Percentiles rank a stretch among this genome's conserved stretches.
These are phyloP conservation scores for Fistularia commersonii DNA, from an alignment of 2,797 vertebrate species.

Conservation along the genomic window DNA sequence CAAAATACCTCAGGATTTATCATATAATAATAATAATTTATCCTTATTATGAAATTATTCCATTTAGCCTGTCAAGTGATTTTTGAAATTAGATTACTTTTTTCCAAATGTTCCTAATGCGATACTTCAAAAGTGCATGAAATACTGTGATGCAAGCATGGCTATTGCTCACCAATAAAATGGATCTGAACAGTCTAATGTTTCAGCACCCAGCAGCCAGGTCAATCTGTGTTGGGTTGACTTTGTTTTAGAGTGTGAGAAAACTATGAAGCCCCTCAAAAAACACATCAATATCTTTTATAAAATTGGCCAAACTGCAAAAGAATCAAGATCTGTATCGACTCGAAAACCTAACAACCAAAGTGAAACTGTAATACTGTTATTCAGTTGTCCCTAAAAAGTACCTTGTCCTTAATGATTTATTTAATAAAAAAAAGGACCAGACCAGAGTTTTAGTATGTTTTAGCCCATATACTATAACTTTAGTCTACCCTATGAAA, in stretches of 20 bases:
- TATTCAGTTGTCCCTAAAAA: constrained; percentile 21
- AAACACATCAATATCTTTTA: background rate
- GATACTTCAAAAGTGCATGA: no score
- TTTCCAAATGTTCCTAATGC: no score
- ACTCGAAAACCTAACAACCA: background rate
- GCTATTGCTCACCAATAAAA: background rate
- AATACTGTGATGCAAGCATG: no score
- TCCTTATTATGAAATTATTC: no score
- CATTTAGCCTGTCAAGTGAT: no score
- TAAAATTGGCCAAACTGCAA: no score
- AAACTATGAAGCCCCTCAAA: background rate
- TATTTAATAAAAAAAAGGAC: background rate
- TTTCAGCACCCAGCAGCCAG: constrained; percentile 1
- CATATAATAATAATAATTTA: no score
- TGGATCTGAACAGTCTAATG: background rate
- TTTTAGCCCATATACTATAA: no score
- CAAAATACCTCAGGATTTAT: no score
- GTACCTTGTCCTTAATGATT: constrained; percentile 26
- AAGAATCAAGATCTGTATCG: background rate
- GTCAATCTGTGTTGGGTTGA: constrained; percentile 34
- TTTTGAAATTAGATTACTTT: no score
- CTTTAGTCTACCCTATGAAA: no score
- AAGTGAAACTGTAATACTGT: constrained; percentile 21
- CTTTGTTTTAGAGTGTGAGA: constrained; percentile 46
- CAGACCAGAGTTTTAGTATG: no score